Evolutionary conservation across 2,797 vertebrate species (phyloP).

Genomic region (Ispidina picta): DNA sequence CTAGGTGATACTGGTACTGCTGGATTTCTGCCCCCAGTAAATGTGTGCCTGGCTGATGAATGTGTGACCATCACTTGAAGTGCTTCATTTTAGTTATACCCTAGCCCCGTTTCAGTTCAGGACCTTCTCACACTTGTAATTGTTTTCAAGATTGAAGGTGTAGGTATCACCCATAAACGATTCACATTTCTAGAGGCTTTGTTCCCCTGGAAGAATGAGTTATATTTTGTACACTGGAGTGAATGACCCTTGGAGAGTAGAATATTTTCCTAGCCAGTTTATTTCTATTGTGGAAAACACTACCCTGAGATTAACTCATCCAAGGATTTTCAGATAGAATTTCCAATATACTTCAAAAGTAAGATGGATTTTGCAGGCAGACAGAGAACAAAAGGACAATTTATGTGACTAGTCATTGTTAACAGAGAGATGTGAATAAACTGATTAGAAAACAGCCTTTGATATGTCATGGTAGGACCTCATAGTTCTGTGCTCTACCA

Average conservation of each 20-base stretch:
- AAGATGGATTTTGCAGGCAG: slow-evolving; percentile 24
- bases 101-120: not conserved
- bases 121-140: not conserved
- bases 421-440: not conserved
- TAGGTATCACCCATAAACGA: slow-evolving; percentile 27
- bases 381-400: not conserved
- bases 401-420: not conserved
- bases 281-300: not conserved
- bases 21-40: not conserved
- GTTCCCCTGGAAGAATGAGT: slow-evolving; percentile 22
- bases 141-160: not conserved
- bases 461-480: not conserved
- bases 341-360: not conserved
- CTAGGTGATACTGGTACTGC: not conserved
- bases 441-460: not conserved
- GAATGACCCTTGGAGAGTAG: slow-evolving; percentile 10
- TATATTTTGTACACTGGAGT: slow-evolving; percentile 1
- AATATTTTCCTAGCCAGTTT: slow-evolving; percentile 29
- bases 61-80: not conserved
- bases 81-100: not conserved
- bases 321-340: slow-evolving; percentile 17
- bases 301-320: not conserved
- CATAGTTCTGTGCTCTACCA: not conserved
- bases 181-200: slow-evolving; percentile 32
- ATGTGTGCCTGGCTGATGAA: not conserved